A percentile compares a stretch with the other conserved stretches of the same genome.
These are phyloP conservation scores for Dilophus febrilis DNA, from an alignment of 2,888 invertebrate species.

Conservation along the genomic window DNA sequence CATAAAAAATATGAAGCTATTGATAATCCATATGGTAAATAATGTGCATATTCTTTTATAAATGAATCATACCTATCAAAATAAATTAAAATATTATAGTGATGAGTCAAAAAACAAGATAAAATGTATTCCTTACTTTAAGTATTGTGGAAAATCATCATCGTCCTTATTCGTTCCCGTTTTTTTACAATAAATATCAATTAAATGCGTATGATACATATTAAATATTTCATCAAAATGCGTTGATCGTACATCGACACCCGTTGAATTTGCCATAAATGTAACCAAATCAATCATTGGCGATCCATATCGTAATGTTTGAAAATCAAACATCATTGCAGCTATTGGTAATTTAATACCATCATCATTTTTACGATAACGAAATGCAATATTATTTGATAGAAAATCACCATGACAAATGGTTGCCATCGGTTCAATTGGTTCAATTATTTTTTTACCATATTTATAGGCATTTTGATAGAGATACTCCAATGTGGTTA, in stretches of 20 bases:
- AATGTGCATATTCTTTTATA: constrained; percentile 21
- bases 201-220: constrained; percentile 18
- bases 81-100: neutral
- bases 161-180: constrained; percentile 4
- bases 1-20: constrained; percentile 19
- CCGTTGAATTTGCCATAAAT: constrained; percentile 21
- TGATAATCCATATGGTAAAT: constrained; percentile 17
- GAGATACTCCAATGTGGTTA: constrained; percentile 13
- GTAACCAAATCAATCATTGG: constrained; percentile 25
- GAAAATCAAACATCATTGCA: constrained; percentile 28
- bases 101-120: neutral
- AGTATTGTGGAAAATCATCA: constrained; percentile 15
- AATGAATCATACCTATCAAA: constrained; percentile 16
- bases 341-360: constrained; percentile 14
- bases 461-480: constrained; percentile 12
- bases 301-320: constrained; percentile 23
- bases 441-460: constrained; percentile 18
- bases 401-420: constrained; percentile 28
- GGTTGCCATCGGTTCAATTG: constrained; percentile 21
- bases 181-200: constrained; percentile 10
- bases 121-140: constrained; percentile 16
- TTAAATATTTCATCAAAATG: constrained; percentile 22
- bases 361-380: constrained; percentile 13
- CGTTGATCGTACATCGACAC: constrained; percentile 17
- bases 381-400: constrained; percentile 27